A percentile compares a stretch with the other conserved stretches of the same genome.
phyloP scores from a whole-genome alignment of 2,797 vertebrate genomes.

The Decapterus maruadsi region DNA sequence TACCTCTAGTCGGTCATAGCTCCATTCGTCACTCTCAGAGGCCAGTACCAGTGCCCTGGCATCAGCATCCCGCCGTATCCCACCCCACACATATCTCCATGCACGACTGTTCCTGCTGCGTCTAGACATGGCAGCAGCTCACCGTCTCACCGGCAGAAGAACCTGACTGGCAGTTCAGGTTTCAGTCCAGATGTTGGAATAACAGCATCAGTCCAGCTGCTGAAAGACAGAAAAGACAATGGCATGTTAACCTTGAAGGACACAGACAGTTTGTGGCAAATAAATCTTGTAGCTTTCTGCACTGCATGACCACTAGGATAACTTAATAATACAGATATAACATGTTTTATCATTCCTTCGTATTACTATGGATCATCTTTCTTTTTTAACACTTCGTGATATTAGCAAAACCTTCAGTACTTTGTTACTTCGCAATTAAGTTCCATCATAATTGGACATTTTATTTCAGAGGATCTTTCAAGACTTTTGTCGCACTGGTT shows the following conservation, averaged over 20 bases:
- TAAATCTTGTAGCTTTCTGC: neutral
- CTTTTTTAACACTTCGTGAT: neutral
- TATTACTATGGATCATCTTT: neutral
- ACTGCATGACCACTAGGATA: neutral
- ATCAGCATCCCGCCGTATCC: slow-evolving; percentile 90
- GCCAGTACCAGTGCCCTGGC: slow-evolving; percentile 84
- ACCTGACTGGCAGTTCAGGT: slow-evolving; percentile 28
- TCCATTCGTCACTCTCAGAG: slow-evolving; percentile 85
- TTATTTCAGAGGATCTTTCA: neutral
- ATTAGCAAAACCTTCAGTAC: neutral
- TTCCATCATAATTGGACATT: neutral
- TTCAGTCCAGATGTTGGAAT: slow-evolving; percentile 49
- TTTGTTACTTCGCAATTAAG: neutral
- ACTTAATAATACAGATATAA: neutral
- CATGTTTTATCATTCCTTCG: neutral
- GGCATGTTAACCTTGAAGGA: neutral
- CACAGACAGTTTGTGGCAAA: neutral
- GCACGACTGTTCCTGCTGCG: slow-evolving; percentile 91
- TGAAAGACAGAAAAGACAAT: slow-evolving; percentile 20
- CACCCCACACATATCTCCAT: slow-evolving; percentile 94
- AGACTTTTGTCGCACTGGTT: neutral
- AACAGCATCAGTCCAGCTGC: slow-evolving; percentile 58
- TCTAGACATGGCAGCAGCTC: slow-evolving; percentile 88
- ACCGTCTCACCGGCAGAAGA: slow-evolving; percentile 26
- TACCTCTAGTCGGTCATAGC: slow-evolving; percentile 91